phyloP scores from a whole-genome alignment of 2,888 invertebrate genomes.

The Chelonus formosanus region DNA sequence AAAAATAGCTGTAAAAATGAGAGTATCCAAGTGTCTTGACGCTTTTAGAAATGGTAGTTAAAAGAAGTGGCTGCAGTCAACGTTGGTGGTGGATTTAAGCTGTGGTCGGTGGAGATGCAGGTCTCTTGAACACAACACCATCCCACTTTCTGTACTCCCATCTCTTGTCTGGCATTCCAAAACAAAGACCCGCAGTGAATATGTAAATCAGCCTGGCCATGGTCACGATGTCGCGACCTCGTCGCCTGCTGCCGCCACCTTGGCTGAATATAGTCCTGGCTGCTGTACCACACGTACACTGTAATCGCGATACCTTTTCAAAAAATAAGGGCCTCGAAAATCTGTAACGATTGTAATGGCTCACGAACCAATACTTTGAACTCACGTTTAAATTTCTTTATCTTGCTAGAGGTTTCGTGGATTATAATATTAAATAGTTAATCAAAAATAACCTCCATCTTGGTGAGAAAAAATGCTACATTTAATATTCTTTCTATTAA shows the following conservation, averaged over 20 bases:
- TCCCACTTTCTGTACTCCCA: constrained; percentile 30
- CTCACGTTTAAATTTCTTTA: neutral
- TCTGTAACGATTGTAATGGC: constrained; percentile 56
- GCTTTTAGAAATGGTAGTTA: too few species aligned
- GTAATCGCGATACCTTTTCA: constrained; percentile 21
- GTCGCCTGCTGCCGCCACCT: constrained; percentile 42
- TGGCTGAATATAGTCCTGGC: constrained; percentile 3
- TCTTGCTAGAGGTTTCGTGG: too few species aligned
- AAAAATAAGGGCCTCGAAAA: constrained; percentile 54
- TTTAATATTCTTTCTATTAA: too few species aligned
- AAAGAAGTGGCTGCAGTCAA: constrained; percentile 26
- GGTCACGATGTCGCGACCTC: constrained; percentile 66
- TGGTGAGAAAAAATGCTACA: too few species aligned
- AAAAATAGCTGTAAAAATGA: too few species aligned
- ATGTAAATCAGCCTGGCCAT: constrained; percentile 64
- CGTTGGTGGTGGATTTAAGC: constrained; percentile 62
- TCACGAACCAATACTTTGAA: constrained; percentile 41
- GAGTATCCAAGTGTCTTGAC: too few species aligned
- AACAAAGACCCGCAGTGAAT: constrained; percentile 62
- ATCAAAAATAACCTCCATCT: too few species aligned
- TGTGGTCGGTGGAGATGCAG: constrained; percentile 14
- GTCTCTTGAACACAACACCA: constrained; percentile 34
- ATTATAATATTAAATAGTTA: too few species aligned
- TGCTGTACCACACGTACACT: constrained; percentile 17
- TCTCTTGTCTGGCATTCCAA: constrained; percentile 58